Percentiles rank a stretch among this genome's conserved stretches.
These are phyloP conservation scores for Philaenus spumarius DNA, from an alignment of 1,140 invertebrate species.

Conservation along the genomic window DNA sequence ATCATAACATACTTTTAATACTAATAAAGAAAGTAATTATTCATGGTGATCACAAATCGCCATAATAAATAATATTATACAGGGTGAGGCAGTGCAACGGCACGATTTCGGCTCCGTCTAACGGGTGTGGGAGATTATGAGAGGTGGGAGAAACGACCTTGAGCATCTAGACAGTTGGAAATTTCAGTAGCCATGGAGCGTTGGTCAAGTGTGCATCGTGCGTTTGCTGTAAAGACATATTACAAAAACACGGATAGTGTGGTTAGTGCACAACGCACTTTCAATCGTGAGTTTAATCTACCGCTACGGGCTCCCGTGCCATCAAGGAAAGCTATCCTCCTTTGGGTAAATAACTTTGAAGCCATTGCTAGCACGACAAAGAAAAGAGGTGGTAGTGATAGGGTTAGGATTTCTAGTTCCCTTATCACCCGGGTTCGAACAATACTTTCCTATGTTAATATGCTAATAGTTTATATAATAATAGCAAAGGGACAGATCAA, in stretches of 20 bases:
- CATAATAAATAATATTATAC: no score
- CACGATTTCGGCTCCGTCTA: no score
- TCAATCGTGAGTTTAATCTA: conserved; percentile 4
- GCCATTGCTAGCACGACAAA: conserved; percentile 6
- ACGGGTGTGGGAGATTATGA: no score
- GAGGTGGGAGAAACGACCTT: background rate
- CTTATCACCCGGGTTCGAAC: no score
- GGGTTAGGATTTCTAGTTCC: no score
- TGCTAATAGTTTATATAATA: no score
- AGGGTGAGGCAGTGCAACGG: no score
- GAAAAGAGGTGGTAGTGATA: conserved; percentile 6
- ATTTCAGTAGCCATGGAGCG: conserved; percentile 1
- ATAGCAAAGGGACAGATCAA: no score
- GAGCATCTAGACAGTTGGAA: conserved; percentile 4
- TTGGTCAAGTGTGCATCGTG: background rate
- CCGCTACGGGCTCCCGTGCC: background rate
- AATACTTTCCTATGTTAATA: no score
- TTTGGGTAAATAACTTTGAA: background rate
- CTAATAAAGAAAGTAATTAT: no score
- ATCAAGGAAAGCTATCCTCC: background rate
- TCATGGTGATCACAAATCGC: no score
- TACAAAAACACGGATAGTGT: conserved; percentile 4
- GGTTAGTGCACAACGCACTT: conserved; percentile 1
- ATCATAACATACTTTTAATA: no score
- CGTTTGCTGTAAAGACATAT: conserved; percentile 5